These are phyloP conservation scores for Eubucco bourcierii DNA, from an alignment of 2,113 vertebrate species.

Conservation along the genomic window DNA sequence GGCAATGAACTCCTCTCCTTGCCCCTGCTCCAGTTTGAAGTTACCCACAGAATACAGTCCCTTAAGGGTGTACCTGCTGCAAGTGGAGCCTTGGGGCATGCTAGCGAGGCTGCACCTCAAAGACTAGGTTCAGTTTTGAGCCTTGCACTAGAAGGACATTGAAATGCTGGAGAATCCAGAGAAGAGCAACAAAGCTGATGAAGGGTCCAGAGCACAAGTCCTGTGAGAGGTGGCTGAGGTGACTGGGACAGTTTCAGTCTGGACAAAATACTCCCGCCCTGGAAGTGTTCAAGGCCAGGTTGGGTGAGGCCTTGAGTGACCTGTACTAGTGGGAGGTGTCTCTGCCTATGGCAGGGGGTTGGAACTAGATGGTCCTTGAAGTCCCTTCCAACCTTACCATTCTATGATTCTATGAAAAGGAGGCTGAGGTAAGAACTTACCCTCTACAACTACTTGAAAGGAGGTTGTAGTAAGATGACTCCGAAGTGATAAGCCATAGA, in stretches of 20 bases:
- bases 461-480: too few species aligned
- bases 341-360: too few species aligned
- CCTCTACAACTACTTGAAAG: too few species aligned
- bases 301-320: too few species aligned
- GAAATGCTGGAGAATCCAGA: not conserved
- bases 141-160: not conserved
- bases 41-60: not conserved
- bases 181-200: not conserved
- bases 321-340: too few species aligned
- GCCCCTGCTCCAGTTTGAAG: not conserved
- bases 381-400: too few species aligned
- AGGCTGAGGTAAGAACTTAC: too few species aligned
- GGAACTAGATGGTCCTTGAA: too few species aligned
- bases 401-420: too few species aligned
- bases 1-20: not conserved
- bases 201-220: not conserved
- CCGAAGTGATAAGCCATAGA: too few species aligned
- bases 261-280: too few species aligned
- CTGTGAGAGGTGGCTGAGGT: not conserved
- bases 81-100: not conserved
- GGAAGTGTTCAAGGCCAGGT: too few species aligned
- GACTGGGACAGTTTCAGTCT: not conserved
- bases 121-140: not conserved
- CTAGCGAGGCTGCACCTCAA: not conserved
- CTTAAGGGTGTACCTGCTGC: not conserved